Evolutionary conservation across 2,797 vertebrate species (phyloP).

Genomic region (Odontamblyopus rebecca): DNA sequence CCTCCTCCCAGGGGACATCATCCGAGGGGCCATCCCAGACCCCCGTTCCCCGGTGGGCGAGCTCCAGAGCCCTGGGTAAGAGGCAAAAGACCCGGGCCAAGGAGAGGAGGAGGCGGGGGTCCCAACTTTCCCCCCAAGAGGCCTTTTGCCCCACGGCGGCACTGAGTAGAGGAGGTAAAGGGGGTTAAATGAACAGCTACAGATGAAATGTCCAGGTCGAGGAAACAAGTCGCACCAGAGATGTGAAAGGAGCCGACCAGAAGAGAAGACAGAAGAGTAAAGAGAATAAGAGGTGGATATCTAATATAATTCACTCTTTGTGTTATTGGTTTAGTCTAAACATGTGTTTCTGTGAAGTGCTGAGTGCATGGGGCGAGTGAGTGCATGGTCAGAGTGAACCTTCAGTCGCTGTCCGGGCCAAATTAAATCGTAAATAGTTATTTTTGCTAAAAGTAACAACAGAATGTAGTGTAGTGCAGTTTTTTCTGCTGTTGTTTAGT

Average conservation of each 20-base stretch:
- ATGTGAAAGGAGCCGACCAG: conserved; percentile 49
- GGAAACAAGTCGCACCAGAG: conserved; percentile 24
- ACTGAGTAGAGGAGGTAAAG: conserved; percentile 71
- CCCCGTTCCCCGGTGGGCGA: conserved; percentile 70
- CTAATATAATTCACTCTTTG: conserved; percentile 68
- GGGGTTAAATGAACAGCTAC: neutral
- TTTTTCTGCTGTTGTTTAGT: conserved; percentile 39
- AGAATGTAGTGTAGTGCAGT: conserved; percentile 40
- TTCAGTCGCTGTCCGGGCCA: conserved; percentile 16
- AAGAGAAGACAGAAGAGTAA: conserved; percentile 68
- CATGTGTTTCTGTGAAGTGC: conserved; percentile 29
- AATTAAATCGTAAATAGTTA: conserved; percentile 29
- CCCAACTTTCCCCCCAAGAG: conserved; percentile 90
- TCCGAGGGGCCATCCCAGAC: conserved; percentile 57
- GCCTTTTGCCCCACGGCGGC: conserved; percentile 88
- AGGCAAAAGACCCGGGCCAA: conserved; percentile 83
- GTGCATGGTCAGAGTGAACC: conserved; percentile 47
- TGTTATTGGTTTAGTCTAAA: conserved; percentile 50
- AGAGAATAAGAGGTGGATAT: conserved; percentile 80
- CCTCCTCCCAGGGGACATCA: conserved; percentile 59
- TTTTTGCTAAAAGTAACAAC: conserved; percentile 45
- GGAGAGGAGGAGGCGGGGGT: conserved; percentile 73
- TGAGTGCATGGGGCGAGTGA: conserved; percentile 51
- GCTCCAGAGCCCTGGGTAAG: conserved; percentile 78
- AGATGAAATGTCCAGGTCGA: conserved; percentile 11